Evolutionary conservation across 2,888 invertebrate genomes (phyloP).

Genomic region (Tethea ocularis): DNA sequence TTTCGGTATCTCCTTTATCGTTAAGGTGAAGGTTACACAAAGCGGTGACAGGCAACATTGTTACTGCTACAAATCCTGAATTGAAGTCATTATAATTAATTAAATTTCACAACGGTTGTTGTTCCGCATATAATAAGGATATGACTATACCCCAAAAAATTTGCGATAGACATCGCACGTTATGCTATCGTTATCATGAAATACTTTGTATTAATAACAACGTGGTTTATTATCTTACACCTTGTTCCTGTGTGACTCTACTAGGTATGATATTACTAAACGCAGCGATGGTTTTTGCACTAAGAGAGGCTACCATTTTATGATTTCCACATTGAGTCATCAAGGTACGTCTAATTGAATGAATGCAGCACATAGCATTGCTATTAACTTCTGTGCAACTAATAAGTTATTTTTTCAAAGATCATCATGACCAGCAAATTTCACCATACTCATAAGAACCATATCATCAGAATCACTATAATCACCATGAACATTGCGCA

Average conservation of each 20-base stretch:
- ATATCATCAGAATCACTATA: background rate
- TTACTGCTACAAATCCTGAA: background rate
- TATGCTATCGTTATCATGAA: background rate
- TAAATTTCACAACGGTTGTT: background rate
- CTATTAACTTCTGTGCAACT: no score
- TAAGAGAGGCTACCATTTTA: background rate
- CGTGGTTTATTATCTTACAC: background rate
- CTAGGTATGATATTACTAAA: background rate
- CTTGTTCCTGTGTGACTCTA: background rate
- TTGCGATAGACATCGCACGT: background rate
- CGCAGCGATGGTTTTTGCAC: background rate
- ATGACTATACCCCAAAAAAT: background rate
- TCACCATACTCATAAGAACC: background rate
- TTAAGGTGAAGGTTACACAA: background rate
- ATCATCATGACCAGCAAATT: background rate
- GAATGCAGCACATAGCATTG: no score
- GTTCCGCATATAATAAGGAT: background rate
- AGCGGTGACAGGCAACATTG: background rate
- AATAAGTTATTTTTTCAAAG: no score
- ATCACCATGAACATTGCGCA: no score
- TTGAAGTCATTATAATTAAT: background rate
- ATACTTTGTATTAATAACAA: background rate
- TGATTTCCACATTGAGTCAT: background rate
- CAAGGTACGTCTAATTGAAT: background rate
- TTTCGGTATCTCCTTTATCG: background rate